These are phyloP conservation scores for Mactra quadrangularis DNA, from an alignment of 1,140 invertebrate species.

Conservation along the genomic window DNA sequence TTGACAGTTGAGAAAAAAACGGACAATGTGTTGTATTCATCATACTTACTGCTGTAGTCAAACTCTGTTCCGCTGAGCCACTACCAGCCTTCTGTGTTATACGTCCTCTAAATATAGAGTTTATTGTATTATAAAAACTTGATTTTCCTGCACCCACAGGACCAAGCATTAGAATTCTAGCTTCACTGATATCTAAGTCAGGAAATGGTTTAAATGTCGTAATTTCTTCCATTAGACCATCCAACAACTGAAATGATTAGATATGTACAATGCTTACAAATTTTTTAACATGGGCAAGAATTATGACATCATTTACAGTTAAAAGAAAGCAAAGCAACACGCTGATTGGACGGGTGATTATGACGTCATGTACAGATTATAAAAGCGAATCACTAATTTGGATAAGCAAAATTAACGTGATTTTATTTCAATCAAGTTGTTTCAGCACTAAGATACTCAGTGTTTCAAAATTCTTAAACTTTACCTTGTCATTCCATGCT, in stretches of 20 bases:
- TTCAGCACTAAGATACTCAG: too few relatives aligned
- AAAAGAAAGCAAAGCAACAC: too few relatives aligned
- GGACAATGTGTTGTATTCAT: too few relatives aligned
- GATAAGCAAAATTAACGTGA: neutral
- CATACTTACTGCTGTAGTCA: conserved; percentile 66
- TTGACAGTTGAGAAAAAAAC: too few relatives aligned
- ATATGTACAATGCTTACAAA: too few relatives aligned
- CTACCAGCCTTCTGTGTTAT: conserved; percentile 55
- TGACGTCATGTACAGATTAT: neutral
- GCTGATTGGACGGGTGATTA: too few relatives aligned
- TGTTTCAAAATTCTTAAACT: too few relatives aligned
- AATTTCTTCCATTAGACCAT: conserved; percentile 45
- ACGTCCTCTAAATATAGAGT: conserved; percentile 64
- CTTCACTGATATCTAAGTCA: conserved; percentile 45
- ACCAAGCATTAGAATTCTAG: conserved; percentile 61
- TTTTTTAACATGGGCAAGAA: too few relatives aligned
- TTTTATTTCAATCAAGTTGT: neutral
- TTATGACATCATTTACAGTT: too few relatives aligned
- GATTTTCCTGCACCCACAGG: conserved; percentile 68
- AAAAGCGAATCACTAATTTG: neutral
- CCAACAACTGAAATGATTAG: conserved; percentile 31
- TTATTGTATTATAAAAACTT: conserved; percentile 68
- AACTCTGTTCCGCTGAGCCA: conserved; percentile 62
- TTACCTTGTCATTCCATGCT: conserved; percentile 12
- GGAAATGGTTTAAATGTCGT: conserved; percentile 55